Conservation (phyloP, 2,113 vertebrate genomes). For the Pelvicachromis taeniatus region DNA sequence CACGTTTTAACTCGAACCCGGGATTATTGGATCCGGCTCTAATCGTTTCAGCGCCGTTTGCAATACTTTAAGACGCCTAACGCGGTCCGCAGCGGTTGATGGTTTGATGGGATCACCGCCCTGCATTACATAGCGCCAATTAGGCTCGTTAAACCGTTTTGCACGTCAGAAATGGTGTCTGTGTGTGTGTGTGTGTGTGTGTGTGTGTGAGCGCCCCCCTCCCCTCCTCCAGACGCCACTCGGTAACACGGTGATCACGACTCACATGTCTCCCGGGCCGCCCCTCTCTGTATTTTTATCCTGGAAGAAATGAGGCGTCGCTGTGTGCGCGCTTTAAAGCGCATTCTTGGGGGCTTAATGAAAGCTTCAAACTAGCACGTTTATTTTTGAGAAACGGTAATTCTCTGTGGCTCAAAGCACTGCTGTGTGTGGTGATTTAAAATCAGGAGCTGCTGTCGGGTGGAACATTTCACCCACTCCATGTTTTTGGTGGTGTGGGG, state of each 20-base stretch:
- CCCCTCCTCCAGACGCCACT: not conserved
- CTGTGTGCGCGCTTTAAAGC: not conserved
- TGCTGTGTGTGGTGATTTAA: not conserved
- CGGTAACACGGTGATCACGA: constrained; percentile 51
- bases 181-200: not conserved
- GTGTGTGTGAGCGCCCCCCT: not conserved
- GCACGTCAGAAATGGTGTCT: not conserved
- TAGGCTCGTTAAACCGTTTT: not conserved
- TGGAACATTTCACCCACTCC: not conserved
- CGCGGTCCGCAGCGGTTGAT: not conserved
- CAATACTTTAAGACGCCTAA: constrained; percentile 8
- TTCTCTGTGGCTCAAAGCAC: not conserved
- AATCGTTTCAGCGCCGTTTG: constrained; percentile 28
- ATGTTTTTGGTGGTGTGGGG: not conserved
- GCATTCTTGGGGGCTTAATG: not conserved
- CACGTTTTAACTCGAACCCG: not conserved
- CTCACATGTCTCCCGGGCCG: constrained; percentile 51
- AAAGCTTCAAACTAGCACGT: not conserved
- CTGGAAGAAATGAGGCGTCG: not conserved
- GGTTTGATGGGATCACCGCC: constrained; percentile 17
- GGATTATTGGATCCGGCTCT: not conserved
- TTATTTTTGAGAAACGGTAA: not conserved
- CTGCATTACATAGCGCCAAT: not conserved
- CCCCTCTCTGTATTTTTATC: not conserved
- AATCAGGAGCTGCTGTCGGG: not conserved